phyloP scores from a whole-genome alignment of 2,113 vertebrate genomes.

The Eublepharis macularius region DNA sequence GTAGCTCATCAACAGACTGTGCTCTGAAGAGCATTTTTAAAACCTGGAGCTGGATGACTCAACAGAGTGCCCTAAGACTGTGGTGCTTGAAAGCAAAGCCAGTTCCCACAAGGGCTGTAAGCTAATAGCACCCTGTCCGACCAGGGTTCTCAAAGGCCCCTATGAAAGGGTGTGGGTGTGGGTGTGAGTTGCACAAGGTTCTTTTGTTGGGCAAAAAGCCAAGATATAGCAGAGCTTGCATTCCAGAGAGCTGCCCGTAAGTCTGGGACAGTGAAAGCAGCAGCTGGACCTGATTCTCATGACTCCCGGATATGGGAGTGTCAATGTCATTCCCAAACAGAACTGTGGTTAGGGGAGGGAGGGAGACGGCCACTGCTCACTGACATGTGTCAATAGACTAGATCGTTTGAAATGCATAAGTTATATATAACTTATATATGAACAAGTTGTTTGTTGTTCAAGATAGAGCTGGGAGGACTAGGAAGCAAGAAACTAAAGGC shows the following conservation, averaged over 20 bases:
- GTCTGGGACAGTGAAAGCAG: slow-evolving; percentile 6
- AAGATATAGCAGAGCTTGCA: background rate
- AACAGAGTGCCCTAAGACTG: background rate
- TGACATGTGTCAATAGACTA: background rate
- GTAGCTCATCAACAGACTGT: background rate
- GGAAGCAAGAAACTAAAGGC: background rate
- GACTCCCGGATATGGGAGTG: background rate
- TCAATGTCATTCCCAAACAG: background rate
- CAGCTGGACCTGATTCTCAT: slow-evolving; percentile 5
- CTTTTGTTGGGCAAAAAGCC: background rate
- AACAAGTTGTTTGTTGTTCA: background rate
- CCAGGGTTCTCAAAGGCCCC: background rate
- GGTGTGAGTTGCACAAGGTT: background rate
- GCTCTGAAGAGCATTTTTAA: background rate
- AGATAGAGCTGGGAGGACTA: background rate
- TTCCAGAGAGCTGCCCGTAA: background rate
- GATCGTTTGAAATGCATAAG: background rate
- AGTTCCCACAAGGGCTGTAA: background rate
- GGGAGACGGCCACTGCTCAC: background rate
- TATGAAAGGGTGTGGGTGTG: background rate
- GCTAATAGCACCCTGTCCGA: too few species aligned
- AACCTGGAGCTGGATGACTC: background rate
- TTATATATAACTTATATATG: background rate
- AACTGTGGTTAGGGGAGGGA: background rate
- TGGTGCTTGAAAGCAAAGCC: background rate